Percentiles rank a stretch among this genome's conserved stretches.
Conservation (phyloP, 2,888 invertebrate genomes). For the Leptinotarsa rubiginosa region DNA sequence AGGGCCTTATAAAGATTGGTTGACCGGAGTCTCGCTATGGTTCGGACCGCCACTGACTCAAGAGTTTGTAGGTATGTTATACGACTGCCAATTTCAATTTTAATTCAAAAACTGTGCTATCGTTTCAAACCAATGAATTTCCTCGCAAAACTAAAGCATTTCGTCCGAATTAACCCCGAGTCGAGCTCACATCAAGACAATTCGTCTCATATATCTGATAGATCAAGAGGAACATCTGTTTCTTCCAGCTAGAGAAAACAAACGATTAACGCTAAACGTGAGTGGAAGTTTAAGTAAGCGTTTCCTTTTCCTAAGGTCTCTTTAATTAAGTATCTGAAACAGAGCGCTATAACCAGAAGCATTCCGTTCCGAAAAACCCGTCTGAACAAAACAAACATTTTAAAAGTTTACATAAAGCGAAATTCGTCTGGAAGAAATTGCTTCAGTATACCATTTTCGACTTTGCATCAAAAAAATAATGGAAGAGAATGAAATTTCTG, state of each 20-base stretch:
- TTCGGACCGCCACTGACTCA: too few species aligned
- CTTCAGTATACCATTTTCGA: conserved; percentile 10
- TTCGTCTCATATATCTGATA: conserved; percentile 13
- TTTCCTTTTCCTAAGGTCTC: conserved; percentile 10
- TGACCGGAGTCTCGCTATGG: too few species aligned
- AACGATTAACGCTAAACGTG: conserved; percentile 12
- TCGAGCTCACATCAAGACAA: neutral
- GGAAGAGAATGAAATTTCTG: neutral
- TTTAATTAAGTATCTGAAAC: conserved; percentile 16
- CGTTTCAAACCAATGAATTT: too few species aligned
- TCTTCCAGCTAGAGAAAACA: conserved; percentile 3
- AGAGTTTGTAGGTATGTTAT: too few species aligned
- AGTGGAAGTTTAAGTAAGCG: conserved; percentile 11
- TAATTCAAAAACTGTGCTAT: too few species aligned
- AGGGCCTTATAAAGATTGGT: too few species aligned
- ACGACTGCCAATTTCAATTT: too few species aligned
- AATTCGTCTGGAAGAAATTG: conserved; percentile 16
- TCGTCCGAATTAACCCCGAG: neutral
- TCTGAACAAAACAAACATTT: conserved; percentile 15
- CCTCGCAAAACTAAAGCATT: neutral
- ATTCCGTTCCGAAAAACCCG: conserved; percentile 10
- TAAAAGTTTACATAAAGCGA: conserved; percentile 18
- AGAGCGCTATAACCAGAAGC: conserved; percentile 15
- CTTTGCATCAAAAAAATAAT: conserved; percentile 3
- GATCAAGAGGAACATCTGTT: conserved; percentile 8